These are phyloP conservation scores for Pollenia amentaria DNA, from an alignment of 2,888 invertebrate species.

Conservation along the genomic window DNA sequence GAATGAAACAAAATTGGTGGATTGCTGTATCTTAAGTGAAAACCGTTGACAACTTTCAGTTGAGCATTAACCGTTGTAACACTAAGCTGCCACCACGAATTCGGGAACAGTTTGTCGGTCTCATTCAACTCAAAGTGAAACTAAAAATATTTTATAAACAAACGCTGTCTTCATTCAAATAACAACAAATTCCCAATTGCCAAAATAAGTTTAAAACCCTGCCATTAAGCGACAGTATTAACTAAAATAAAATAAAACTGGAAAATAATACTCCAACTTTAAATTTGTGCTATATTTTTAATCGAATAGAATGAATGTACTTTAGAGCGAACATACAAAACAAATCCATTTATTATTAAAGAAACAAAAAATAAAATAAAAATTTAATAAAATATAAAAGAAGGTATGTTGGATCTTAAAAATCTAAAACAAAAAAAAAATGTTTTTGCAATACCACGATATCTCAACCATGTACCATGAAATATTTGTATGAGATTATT, in stretches of 20 bases:
- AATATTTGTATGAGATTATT: background rate
- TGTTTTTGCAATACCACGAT: too few species aligned
- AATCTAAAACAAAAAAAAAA: too few species aligned
- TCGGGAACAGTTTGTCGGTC: background rate
- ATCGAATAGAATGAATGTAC: too few species aligned
- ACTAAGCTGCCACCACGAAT: slow-evolving; percentile 32
- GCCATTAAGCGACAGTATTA: background rate
- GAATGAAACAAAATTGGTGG: slow-evolving; percentile 53
- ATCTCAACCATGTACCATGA: too few species aligned
- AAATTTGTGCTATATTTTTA: too few species aligned
- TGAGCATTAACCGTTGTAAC: slow-evolving; percentile 74
- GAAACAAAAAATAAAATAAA: too few species aligned
- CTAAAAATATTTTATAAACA: slow-evolving; percentile 22
- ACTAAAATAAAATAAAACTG: too few species aligned
- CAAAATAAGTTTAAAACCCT: background rate
- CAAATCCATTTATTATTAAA: too few species aligned
- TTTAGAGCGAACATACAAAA: too few species aligned
- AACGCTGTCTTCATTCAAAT: slow-evolving; percentile 2
- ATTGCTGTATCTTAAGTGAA: slow-evolving; percentile 70
- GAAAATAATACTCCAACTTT: too few species aligned
- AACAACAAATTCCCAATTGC: background rate
- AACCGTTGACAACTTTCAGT: slow-evolving; percentile 74
- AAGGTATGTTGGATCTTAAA: too few species aligned
- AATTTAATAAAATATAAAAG: too few species aligned
- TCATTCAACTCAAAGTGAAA: slow-evolving; percentile 54